Conservation (phyloP, 2,888 invertebrate species). For the Eremobia ochroleuca region DNA sequence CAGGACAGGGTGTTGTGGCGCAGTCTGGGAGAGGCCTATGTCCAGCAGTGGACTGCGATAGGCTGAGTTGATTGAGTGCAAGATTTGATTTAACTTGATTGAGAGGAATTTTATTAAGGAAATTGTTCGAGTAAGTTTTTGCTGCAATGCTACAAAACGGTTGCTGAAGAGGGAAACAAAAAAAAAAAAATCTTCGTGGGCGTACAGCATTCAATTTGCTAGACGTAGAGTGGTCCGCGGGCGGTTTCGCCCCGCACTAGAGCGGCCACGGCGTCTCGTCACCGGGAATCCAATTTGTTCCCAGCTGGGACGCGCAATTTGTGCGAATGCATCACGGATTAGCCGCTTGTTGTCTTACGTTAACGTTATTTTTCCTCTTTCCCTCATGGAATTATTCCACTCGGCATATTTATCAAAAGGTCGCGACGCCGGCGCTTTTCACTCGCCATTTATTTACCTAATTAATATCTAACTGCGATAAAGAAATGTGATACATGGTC, state of each 20-base stretch:
- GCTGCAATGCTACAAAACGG: background rate
- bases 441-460: slow-evolving; percentile 51
- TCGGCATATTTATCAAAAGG: slow-evolving; percentile 53
- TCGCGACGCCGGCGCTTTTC: slow-evolving; percentile 43
- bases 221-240: slow-evolving; percentile 40
- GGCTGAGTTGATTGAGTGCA: no score
- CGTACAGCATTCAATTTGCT: slow-evolving; percentile 44
- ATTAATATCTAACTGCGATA: slow-evolving; percentile 54
- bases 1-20: no score
- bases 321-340: slow-evolving; percentile 75
- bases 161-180: slow-evolving; percentile 1
- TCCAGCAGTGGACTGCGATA: no score
- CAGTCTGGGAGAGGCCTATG: no score
- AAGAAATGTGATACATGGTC: slow-evolving; percentile 50
- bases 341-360: slow-evolving; percentile 62
- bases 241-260: slow-evolving; percentile 25
- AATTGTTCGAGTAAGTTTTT: background rate
- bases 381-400: slow-evolving; percentile 50
- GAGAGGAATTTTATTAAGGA: slow-evolving; percentile 5
- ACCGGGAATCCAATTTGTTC: slow-evolving; percentile 77
- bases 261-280: slow-evolving; percentile 62
- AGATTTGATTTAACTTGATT: background rate
- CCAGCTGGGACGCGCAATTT: slow-evolving; percentile 74
- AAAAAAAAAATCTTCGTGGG: slow-evolving; percentile 4
- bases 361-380: slow-evolving; percentile 51